Base-by-base conservation (phyloP, 1,140 invertebrate genomes). In the Drosophila triauraria region DNA sequence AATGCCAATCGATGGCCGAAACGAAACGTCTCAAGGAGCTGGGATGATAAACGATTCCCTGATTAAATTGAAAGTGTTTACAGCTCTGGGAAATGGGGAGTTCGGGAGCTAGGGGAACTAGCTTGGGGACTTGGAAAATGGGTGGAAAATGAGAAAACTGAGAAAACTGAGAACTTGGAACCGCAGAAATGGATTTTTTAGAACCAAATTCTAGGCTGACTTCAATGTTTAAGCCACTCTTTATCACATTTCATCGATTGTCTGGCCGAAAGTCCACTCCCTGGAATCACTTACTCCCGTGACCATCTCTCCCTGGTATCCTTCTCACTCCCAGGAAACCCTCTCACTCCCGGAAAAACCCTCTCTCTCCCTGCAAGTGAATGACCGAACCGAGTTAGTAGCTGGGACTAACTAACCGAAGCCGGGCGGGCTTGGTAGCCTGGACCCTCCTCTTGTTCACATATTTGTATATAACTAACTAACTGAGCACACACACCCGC, bases 381-480 rank as follows among this genome's bases (percentile, higher is more conserved):
- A 46, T 64, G 62, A 43, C 62, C 44, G 15, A 15, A 10, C 10
- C n/a, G n/a, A 71, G 65, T 43, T 57, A 70, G 51, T 59, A 30
- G 53, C 40, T 53, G 47, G 2, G 53, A 59, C 69, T 72, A 72
- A 72, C 69, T 72, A 72, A 72, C 69, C 68, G 68, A 51, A 42
- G 68, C 35, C 25, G 12, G 5, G 8, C 2, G 5, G 1, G 1
- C 23, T 12, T 58, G 12, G 20, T 20, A 20, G 20, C 20, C 20
- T 25, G 60, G 59, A 48, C 51, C 50, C 82, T 56, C 82, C 35
- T 25, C 53, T 75, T 84, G 67, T 74, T 64, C 74, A 84, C 67
- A 74, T 78, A 78, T 85, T 85, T 85, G 78, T 81, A 86, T 82
- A 85, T 82, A 82, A 86, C 82, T 85, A 86, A 85, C 82, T 84